Evolutionary conservation across 2,888 invertebrate genomes (phyloP).

Genomic region (Prenolepis imparis): DNA sequence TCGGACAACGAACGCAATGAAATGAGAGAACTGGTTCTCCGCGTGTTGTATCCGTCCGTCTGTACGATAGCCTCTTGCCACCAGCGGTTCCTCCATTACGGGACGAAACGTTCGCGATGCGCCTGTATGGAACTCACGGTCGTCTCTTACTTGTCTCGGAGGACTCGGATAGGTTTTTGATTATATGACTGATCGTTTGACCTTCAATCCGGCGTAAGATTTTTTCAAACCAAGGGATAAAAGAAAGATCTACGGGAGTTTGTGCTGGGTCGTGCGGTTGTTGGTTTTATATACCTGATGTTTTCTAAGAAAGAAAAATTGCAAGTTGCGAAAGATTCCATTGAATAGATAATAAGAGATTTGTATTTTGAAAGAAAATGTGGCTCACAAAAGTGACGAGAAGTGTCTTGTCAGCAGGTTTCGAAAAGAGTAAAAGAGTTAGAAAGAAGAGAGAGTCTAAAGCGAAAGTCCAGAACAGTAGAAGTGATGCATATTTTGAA

Average conservation of each 20-base stretch:
- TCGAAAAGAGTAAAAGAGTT: neutral
- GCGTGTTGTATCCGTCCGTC: conserved; percentile 79
- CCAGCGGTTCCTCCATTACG: conserved; percentile 65
- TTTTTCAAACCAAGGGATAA: neutral
- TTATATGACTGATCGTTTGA: neutral
- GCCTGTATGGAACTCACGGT: conserved; percentile 27
- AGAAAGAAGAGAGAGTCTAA: neutral
- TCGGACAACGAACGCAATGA: conserved; percentile 87
- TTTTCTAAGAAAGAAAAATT: neutral
- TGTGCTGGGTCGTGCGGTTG: neutral
- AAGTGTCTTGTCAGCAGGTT: neutral
- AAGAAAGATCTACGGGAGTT: neutral
- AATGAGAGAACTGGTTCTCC: conserved; percentile 86
- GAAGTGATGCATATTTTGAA: neutral
- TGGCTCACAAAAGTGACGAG: neutral
- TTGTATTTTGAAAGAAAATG: neutral
- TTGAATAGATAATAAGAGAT: neutral
- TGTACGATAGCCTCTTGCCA: conserved; percentile 73
- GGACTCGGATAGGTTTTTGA: neutral
- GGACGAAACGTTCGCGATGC: conserved; percentile 43
- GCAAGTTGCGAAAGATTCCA: neutral
- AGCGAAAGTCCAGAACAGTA: neutral
- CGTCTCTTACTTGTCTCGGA: neutral
- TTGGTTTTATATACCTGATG: neutral
- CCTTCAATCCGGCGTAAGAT: neutral